Evolutionary conservation across 2,113 vertebrate genomes (phyloP).

Genomic region (Scortum barcoo): DNA sequence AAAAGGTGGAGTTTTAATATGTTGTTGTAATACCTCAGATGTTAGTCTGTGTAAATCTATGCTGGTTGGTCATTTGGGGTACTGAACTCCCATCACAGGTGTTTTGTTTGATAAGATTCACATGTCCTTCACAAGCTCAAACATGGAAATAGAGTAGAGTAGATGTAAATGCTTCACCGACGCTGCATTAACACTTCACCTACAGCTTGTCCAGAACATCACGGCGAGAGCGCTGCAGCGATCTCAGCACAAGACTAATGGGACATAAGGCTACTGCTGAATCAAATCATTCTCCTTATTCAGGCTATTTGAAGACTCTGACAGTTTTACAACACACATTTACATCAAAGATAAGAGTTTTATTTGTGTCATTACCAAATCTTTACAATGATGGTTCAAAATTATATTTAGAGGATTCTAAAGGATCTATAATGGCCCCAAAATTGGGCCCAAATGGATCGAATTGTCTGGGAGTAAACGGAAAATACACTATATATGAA

Average conservation of each 20-base stretch:
- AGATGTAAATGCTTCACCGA: background rate
- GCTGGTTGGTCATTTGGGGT: background rate
- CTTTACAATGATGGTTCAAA: background rate
- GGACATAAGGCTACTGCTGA: background rate
- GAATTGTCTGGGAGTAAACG: background rate
- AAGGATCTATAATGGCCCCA: background rate
- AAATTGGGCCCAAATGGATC: background rate
- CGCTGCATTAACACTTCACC: constrained; percentile 3
- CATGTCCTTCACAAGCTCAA: background rate
- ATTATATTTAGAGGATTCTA: background rate
- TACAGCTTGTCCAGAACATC: background rate
- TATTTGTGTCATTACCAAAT: background rate
- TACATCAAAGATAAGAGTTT: background rate
- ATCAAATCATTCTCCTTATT: background rate
- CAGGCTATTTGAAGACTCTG: background rate
- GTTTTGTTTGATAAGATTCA: constrained; percentile 28
- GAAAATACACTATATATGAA: background rate
- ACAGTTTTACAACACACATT: background rate
- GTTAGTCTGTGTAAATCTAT: background rate
- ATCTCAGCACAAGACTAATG: constrained; percentile 6
- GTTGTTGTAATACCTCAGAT: background rate
- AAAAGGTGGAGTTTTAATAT: background rate
- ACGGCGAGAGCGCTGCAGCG: background rate
- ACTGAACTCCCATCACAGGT: constrained; percentile 3
- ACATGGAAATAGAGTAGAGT: background rate